Evolutionary conservation across 2,113 vertebrate species (phyloP).

Genomic region (Ramphastos sulfuratus): DNA sequence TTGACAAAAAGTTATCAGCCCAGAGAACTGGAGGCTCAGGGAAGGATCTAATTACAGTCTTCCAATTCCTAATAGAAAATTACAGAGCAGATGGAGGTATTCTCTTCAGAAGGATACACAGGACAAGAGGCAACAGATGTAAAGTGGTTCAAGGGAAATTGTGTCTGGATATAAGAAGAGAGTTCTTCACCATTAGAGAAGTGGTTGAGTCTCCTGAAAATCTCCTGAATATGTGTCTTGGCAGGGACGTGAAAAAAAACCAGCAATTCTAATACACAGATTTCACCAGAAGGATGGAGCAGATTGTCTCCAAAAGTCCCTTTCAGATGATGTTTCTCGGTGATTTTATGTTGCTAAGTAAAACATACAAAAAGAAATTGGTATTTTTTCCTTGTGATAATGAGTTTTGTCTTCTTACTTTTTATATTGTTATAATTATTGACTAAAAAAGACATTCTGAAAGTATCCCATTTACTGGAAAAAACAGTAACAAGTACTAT

Average conservation of each 20-base stretch:
- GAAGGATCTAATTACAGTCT: not conserved
- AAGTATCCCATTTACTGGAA: not conserved
- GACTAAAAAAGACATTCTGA: not conserved
- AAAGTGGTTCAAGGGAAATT: not conserved
- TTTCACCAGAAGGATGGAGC: not conserved
- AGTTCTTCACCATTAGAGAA: not conserved
- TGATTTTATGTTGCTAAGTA: not conserved
- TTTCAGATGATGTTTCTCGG: not conserved
- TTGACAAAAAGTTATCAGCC: not conserved
- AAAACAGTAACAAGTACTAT: constrained; percentile 5
- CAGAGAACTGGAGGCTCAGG: not conserved
- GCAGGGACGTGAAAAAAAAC: not conserved
- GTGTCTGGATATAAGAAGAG: not conserved
- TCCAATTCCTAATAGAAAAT: not conserved
- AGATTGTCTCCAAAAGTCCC: not conserved
- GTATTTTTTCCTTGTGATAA: not conserved
- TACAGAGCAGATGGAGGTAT: not conserved
- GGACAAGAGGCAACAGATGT: not conserved
- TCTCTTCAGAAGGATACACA: not conserved
- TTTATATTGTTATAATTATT: not conserved
- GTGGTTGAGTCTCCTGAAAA: not conserved
- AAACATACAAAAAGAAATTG: not conserved
- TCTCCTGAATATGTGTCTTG: not conserved
- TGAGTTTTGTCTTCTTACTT: not conserved
- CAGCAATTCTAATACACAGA: not conserved